Evolutionary conservation across 2,797 vertebrate genomes (phyloP), one percentile per base, ranked within the genome.

Genomic region (Avahi laniger): DNA sequence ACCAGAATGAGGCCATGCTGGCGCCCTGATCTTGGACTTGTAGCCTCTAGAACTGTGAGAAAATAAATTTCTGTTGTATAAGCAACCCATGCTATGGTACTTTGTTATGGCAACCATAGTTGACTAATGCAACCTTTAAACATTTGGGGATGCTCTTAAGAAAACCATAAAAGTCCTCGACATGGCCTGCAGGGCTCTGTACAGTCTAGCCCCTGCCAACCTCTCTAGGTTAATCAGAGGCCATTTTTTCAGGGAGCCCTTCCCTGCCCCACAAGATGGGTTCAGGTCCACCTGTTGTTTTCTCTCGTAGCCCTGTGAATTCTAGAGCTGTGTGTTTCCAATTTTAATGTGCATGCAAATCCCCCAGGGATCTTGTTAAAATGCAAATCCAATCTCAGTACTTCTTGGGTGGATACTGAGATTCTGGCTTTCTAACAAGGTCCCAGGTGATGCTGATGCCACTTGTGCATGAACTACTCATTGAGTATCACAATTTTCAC

Each of bases 341-440:
- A 52, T 67, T 70, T 89, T 65, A 75, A 78, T n/a, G 88, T 43
- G 38, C 38, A 18, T 26, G 67, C 33, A 79, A 22, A 81, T 82
- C n/a, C 95, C 43, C 70, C 26, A 35, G 84, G 72, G 97, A 91
- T 86, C 96, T 97, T 98, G 90, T 97, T 97, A 95, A 96, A 84
- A 90, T 84, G 75, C 84, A 90, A 59, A 72, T 92, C 80, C 90
- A 38, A 24, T 76, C 84, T 93, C 78, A 12, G 63, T 87, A 30
- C 84, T 82, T 79, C 85, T 92, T 86, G 50, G 84, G 90, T 96
- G 75, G 79, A 57, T 82, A 33, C 87, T n/a, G 87, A 94, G 75
- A 59, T 82, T 89, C 89, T 76, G 65, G 30, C 41, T 89, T 90
- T 82, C 95, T 96, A 96, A 98, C 61, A 93, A 98, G 95, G 87